Conservation (phyloP, 1,140 invertebrate species). For the Magallana angulata region DNA sequence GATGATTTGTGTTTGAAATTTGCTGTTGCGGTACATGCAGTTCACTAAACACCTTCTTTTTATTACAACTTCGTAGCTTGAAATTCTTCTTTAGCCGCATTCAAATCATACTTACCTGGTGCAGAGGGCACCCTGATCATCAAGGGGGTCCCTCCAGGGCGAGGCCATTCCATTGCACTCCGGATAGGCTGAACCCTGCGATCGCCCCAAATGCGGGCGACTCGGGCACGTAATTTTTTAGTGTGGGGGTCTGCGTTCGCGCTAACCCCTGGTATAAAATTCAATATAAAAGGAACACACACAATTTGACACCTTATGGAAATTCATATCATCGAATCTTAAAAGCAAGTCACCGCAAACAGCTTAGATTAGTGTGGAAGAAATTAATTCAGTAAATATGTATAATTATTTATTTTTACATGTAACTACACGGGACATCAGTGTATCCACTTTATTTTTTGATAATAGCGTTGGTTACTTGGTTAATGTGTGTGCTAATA, state of each 20-base stretch:
- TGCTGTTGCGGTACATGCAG: no score
- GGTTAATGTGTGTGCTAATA: no score
- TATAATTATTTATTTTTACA: no score
- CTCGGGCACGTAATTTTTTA: constrained; percentile 66
- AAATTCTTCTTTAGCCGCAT: neutral
- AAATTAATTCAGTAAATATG: neutral
- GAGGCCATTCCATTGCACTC: constrained; percentile 86
- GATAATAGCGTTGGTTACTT: no score
- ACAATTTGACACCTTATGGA: no score
- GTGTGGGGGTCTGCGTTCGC: constrained; percentile 66
- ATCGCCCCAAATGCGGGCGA: constrained; percentile 80
- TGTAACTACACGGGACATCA: no score
- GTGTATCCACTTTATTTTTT: no score
- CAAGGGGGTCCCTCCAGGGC: constrained; percentile 84
- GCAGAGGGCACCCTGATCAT: constrained; percentile 84
- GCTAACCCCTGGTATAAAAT: constrained; percentile 51
- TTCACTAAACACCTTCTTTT: no score
- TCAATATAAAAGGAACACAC: no score
- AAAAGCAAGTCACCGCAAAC: constrained; percentile 40
- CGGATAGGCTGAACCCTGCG: constrained; percentile 86
- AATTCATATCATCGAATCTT: no score
- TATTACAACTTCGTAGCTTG: no score
- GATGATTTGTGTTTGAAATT: no score
- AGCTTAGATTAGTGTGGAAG: constrained; percentile 64
- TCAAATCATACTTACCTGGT: constrained; percentile 77